A percentile compares a stretch with the other conserved stretches of the same genome.
Evolutionary conservation across 2,888 invertebrate genomes (phyloP).

Genomic region (Philaethria dido): DNA sequence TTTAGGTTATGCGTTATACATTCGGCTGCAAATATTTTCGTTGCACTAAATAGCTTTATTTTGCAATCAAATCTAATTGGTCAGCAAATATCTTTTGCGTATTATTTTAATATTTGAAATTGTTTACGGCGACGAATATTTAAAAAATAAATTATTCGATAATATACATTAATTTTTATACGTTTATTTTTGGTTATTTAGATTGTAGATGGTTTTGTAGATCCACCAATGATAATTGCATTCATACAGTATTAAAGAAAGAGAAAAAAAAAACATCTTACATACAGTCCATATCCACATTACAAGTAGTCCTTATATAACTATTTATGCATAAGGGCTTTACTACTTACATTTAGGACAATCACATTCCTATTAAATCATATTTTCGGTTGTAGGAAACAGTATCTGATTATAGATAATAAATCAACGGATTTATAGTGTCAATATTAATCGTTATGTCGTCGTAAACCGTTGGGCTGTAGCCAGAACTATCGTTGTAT

Average conservation of each 20-base stretch:
- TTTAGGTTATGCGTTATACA: conserved; percentile 50
- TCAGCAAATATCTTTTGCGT: neutral
- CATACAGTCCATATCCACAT: too few relatives aligned
- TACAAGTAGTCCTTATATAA: too few relatives aligned
- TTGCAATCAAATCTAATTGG: neutral
- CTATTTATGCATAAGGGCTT: too few relatives aligned
- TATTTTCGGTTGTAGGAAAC: conserved; percentile 10
- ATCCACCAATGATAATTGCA: too few relatives aligned
- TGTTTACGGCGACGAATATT: neutral
- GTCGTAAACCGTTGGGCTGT: conserved; percentile 60
- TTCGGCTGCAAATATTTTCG: conserved; percentile 23
- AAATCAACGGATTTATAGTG: conserved; percentile 40
- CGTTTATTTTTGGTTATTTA: too few relatives aligned
- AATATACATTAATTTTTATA: too few relatives aligned
- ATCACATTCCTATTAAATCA: neutral
- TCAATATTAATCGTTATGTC: conserved; percentile 58
- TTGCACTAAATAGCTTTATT: neutral
- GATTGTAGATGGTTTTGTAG: too few relatives aligned
- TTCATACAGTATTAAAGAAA: too few relatives aligned
- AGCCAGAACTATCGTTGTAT: conserved; percentile 55
- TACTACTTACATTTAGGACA: too few relatives aligned
- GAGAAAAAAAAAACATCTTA: too few relatives aligned
- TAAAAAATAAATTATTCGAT: neutral
- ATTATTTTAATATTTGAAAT: neutral
- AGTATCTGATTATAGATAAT: conserved; percentile 27